Evolutionary conservation across 2,888 invertebrate species (phyloP), one percentile per base, ranked within the genome.

Genomic region (Drosophila peninsularis): DNA sequence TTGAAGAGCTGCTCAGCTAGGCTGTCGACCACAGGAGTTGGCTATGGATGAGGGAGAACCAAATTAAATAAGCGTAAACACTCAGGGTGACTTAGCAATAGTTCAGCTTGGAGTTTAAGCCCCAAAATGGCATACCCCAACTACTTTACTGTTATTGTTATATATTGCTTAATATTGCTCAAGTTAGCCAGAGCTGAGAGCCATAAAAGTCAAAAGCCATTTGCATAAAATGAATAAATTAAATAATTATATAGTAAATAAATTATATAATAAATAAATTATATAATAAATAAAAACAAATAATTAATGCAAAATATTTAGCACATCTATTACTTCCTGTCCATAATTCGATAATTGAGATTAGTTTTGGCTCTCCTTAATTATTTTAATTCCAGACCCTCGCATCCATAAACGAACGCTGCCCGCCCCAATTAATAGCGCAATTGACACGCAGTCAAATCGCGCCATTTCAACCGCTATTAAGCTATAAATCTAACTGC

Each of bases 1-100:
- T 62, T 66, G 34, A 70, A 80, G 1, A 75, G 55, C 52, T 75
- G 78, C 27, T 82, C 78, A 9, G 70, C 67, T 11, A 85, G 36
- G n/a, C 61, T 70, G 49, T 79, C 78, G n/a, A 32, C 61, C 55
- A 55, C 68, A n/a, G 56, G 41, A 13, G 62, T 14, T 4, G 62
- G 53, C 75, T 75, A 19, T 2, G 10, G 1, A 7, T 30, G 11
- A 17, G 3, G n/a, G 11, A 5, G 13, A 3, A 13, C 13, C 4
- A 36, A 14, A 7, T 30, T 30, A 5, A 30, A 30, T 30, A 24
- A 24, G 24, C n/a, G n/a, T n/a, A n/a, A n/a, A n/a, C n/a, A n/a
- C n/a, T n/a, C n/a, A n/a, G 24, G 24, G 5, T 24, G 24, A 24
- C 24, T 24, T 24, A 2, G 5, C 24, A 24, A 24, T 24, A 24